phyloP scores from a whole-genome alignment of 1,140 invertebrate genomes.

The Rhynchophorus ferrugineus region DNA sequence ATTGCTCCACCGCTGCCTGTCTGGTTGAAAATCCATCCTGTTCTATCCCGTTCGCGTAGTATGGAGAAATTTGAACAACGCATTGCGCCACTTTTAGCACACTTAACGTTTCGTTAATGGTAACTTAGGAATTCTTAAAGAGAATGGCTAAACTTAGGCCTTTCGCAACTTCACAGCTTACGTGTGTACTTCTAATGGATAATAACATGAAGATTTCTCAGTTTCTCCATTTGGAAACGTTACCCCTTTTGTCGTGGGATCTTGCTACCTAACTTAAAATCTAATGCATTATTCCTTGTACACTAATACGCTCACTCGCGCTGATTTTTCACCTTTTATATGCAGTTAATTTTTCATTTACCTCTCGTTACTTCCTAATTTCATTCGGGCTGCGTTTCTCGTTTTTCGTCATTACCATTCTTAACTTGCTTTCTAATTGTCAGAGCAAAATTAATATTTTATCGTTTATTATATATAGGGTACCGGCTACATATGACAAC shows the following conservation, averaged over 20 bases:
- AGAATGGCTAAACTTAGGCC: slow-evolving; percentile 23
- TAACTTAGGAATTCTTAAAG: slow-evolving; percentile 24
- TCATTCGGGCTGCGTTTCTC: too few relatives aligned
- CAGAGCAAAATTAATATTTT: too few relatives aligned
- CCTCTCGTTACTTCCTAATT: too few relatives aligned
- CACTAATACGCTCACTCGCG: too few relatives aligned
- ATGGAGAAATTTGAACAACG: slow-evolving; percentile 22
- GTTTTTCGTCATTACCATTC: too few relatives aligned
- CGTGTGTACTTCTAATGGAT: slow-evolving; percentile 21
- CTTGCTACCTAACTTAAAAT: slow-evolving; percentile 10
- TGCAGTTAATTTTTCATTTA: too few relatives aligned
- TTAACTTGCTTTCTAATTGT: too few relatives aligned
- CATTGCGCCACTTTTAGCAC: slow-evolving; percentile 23
- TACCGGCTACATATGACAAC: too few relatives aligned
- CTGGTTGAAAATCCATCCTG: slow-evolving; percentile 16
- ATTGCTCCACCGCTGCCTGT: slow-evolving; percentile 4
- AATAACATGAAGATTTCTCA: slow-evolving; percentile 22
- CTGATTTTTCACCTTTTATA: too few relatives aligned
- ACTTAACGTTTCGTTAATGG: slow-evolving; percentile 23
- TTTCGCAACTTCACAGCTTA: slow-evolving; percentile 21
- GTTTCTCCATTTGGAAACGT: slow-evolving; percentile 21
- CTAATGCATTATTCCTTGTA: slow-evolving; percentile 18
- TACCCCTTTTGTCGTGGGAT: slow-evolving; percentile 17
- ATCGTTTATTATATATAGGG: too few relatives aligned
- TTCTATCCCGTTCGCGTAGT: slow-evolving; percentile 12